Percentiles rank a stretch among this genome's conserved stretches.
These are phyloP conservation scores for Phalacrocorax aristotelis DNA, from an alignment of 2,113 vertebrate genomes.

Conservation along the genomic window DNA sequence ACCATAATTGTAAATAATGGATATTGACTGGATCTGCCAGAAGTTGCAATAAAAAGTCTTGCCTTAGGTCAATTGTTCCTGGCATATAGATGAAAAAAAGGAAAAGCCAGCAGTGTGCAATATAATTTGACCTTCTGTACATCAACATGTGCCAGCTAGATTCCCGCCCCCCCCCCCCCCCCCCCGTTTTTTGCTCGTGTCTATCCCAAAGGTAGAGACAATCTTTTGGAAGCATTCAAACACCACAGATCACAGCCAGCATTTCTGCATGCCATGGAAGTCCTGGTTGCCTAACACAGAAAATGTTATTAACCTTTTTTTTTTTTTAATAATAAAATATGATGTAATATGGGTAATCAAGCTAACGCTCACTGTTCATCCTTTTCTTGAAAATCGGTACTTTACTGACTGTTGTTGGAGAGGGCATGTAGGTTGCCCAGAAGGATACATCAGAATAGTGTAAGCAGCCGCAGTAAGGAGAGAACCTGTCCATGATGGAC, in stretches of 20 bases:
- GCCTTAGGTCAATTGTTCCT: slow-evolving; percentile 24
- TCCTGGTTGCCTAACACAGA: neutral
- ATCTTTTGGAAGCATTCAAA: neutral
- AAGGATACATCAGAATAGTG: neutral
- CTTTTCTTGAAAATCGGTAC: neutral
- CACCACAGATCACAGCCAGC: neutral
- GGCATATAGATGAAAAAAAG: neutral
- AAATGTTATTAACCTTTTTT: no score
- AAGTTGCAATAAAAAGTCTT: slow-evolving; percentile 24
- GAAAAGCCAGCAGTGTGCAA: neutral
- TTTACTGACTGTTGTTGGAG: neutral
- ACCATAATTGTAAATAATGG: neutral
- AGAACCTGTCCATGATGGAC: neutral
- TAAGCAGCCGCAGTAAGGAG: neutral
- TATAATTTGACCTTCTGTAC: neutral
- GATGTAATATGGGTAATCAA: neutral
- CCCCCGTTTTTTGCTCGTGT: neutral
- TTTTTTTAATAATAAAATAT: neutral
- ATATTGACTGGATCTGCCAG: slow-evolving; percentile 27
- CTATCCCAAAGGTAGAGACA: neutral
- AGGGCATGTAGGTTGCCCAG: neutral
- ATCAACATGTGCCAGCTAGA: neutral
- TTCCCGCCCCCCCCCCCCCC: no score
- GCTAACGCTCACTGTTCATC: neutral
- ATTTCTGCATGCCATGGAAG: neutral